Percentiles rank a stretch among this genome's conserved stretches.
Conservation (phyloP, 2,797 vertebrate species). For the Pangasius krempfi region DNA sequence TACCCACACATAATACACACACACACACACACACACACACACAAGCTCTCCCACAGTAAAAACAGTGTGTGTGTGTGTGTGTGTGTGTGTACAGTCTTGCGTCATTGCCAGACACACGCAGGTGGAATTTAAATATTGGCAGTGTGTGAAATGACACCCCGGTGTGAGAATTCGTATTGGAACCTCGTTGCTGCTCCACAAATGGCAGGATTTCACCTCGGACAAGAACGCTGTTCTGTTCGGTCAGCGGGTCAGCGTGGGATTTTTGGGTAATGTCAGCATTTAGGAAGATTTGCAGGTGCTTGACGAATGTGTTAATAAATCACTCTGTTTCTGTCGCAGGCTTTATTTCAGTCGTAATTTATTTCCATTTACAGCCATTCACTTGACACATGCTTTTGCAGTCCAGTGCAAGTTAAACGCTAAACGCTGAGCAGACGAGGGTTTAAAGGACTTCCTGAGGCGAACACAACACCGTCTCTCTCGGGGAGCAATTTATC, state of each 20-base stretch:
- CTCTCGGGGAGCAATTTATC: conserved; percentile 11
- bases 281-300: neutral
- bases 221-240: conserved; percentile 23
- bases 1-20: conserved; percentile 41
- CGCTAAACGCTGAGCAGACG: neutral
- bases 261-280: neutral
- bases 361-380: neutral
- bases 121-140: conserved; percentile 56
- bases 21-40: conserved; percentile 50
- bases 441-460: neutral
- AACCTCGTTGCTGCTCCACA: conserved; percentile 29
- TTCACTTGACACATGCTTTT: neutral
- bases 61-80: neutral
- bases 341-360: too few species aligned
- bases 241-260: conserved; percentile 14
- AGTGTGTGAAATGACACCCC: conserved; percentile 54
- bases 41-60: conserved; percentile 39
- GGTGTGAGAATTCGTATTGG: conserved; percentile 46
- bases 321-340: neutral
- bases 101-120: conserved; percentile 54
- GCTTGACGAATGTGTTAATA: neutral
- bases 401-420: neutral
- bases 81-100: conserved; percentile 34
- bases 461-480: neutral
- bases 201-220: conserved; percentile 38